Percentiles rank a stretch among this genome's conserved stretches.
Conservation (phyloP, 37 sponge, comb jelly and placozoan genomes). For the Lycopodina hypogea region DNA sequence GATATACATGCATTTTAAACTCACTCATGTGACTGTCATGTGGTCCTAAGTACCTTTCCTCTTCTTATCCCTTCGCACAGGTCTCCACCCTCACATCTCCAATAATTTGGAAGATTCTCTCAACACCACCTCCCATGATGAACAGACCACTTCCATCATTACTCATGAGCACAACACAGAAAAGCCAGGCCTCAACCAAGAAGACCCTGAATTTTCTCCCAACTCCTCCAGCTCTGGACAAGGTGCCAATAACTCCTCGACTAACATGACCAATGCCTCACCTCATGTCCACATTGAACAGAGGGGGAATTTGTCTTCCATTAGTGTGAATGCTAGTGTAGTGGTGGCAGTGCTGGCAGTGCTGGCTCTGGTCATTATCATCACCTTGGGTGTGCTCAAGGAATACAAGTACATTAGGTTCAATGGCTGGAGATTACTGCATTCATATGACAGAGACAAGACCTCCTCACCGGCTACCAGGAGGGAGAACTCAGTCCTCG, state of each 20-base stretch:
- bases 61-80: not conserved
- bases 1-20: no score
- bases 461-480: not conserved
- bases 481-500: not conserved
- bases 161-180: no score
- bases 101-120: not conserved
- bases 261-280: no score
- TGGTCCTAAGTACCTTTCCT: not conserved
- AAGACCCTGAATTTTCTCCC: no score
- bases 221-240: no score
- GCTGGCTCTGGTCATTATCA: not conserved
- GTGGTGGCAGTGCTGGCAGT: constrained; percentile 19
- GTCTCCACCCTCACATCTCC: constrained; percentile 1
- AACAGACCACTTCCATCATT: not conserved
- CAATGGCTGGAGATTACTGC: not conserved
- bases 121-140: not conserved
- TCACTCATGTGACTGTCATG: no score
- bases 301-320: not conserved
- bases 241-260: no score
- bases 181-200: no score
- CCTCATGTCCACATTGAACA: no score
- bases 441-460: not conserved
- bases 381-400: constrained; percentile 21
- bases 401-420: constrained; percentile 25
- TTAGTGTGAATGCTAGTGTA: not conserved